These are phyloP conservation scores for Trissolcus basalis DNA, from an alignment of 1,140 invertebrate species.

Conservation along the genomic window DNA sequence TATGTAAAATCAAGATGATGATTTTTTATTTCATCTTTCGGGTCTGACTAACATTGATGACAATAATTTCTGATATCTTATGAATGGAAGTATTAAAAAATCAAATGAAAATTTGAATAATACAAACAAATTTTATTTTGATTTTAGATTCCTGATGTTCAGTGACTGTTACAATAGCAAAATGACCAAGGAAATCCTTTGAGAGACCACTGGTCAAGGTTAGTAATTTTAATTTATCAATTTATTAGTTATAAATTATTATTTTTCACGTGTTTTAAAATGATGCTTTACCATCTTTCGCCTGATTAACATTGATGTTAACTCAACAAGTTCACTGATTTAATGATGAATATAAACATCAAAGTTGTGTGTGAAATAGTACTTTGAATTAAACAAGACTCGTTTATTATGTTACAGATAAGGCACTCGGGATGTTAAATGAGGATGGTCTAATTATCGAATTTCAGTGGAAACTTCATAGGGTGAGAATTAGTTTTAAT, in stretches of 20 bases:
- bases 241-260: not conserved
- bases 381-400: too few relatives aligned
- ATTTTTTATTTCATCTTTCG: too few relatives aligned
- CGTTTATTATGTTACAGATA: too few relatives aligned
- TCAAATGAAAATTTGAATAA: not conserved
- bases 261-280: not conserved
- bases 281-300: slow-evolving; percentile 7
- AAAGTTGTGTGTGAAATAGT: too few relatives aligned
- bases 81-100: not conserved
- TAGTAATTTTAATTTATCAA: not conserved
- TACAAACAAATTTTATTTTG: not conserved
- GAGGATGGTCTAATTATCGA: too few relatives aligned
- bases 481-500: too few relatives aligned
- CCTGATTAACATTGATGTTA: slow-evolving; percentile 7
- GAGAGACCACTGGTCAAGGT: too few relatives aligned
- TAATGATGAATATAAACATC: not conserved
- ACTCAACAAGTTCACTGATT: not conserved
- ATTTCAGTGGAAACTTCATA: too few relatives aligned
- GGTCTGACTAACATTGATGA: too few relatives aligned
- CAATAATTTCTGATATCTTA: not conserved
- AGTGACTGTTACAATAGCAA: not conserved
- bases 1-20: too few relatives aligned
- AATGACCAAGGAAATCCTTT: not conserved
- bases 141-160: not conserved
- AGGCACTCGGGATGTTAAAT: too few relatives aligned